Evolutionary conservation across 2,113 vertebrate species (phyloP).

Genomic region (Sebastes schlegelii): DNA sequence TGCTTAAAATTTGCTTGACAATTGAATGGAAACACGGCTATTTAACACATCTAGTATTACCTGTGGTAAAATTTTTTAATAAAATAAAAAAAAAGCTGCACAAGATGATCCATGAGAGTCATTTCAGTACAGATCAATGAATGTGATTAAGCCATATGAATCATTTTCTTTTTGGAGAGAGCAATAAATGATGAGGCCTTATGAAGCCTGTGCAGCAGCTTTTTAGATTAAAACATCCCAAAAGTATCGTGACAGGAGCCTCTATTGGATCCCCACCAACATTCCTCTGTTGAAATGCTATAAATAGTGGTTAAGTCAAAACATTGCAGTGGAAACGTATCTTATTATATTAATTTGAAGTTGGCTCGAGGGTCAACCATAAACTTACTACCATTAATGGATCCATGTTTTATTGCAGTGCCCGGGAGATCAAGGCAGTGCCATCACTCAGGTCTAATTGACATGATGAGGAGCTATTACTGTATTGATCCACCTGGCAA

Average conservation of each 20-base stretch:
- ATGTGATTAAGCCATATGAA: slow-evolving; percentile 18
- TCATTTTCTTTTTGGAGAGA: slow-evolving; percentile 20
- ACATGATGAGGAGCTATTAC: slow-evolving; percentile 82
- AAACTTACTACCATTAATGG: slow-evolving; percentile 67
- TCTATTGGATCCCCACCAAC: slow-evolving; percentile 31
- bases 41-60: slow-evolving; percentile 17
- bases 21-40: too few relatives aligned
- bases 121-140: slow-evolving; percentile 51
- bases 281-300: slow-evolving; percentile 20
- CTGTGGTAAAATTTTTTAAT: slow-evolving; percentile 10
- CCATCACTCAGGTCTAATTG: slow-evolving; percentile 79
- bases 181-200: slow-evolving; percentile 2
- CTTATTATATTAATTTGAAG: slow-evolving; percentile 62
- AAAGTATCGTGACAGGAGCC: not conserved
- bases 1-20: too few relatives aligned
- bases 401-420: slow-evolving; percentile 71
- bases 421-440: slow-evolving; percentile 52
- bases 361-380: slow-evolving; percentile 64
- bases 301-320: slow-evolving; percentile 53
- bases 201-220: slow-evolving; percentile 19
- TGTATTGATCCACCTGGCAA: slow-evolving; percentile 82
- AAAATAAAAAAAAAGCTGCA: not conserved
- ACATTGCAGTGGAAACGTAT: slow-evolving; percentile 53
- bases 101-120: slow-evolving; percentile 41
- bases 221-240: slow-evolving; percentile 37